Evolutionary conservation across 2,797 vertebrate genomes (phyloP).

Genomic region (Cyprinella venusta): DNA sequence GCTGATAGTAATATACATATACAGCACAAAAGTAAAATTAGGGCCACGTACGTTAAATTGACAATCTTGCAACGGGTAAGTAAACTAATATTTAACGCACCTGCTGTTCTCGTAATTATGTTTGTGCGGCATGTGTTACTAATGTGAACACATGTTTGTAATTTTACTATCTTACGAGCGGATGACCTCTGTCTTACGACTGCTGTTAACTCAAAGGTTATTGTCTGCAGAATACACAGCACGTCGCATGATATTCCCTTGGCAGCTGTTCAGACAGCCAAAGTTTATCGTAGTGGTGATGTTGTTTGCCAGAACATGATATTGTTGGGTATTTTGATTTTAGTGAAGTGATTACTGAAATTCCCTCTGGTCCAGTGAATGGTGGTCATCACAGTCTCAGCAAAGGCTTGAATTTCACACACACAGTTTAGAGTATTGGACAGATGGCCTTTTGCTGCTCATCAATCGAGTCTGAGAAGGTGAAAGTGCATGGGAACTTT

Average conservation of each 20-base stretch:
- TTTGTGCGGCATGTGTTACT: background rate
- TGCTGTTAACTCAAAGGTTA: constrained; percentile 14
- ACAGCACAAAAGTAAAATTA: background rate
- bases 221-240: background rate
- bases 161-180: background rate
- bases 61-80: background rate
- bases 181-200: background rate
- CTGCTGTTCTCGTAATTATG: background rate
- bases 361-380: background rate
- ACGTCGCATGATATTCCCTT: background rate
- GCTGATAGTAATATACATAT: background rate
- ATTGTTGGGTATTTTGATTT: background rate
- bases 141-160: background rate
- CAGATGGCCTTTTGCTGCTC: background rate
- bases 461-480: background rate
- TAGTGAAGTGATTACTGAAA: background rate
- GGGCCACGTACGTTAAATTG: background rate
- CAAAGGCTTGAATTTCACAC: background rate
- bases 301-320: background rate
- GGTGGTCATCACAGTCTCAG: background rate
- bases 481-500: constrained; percentile 39
- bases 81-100: background rate
- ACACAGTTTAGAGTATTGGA: background rate
- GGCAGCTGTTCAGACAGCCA: background rate
- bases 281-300: background rate